Base-by-base conservation (phyloP, 2,888 invertebrate species). In the Notocelia uddmanniana region DNA sequence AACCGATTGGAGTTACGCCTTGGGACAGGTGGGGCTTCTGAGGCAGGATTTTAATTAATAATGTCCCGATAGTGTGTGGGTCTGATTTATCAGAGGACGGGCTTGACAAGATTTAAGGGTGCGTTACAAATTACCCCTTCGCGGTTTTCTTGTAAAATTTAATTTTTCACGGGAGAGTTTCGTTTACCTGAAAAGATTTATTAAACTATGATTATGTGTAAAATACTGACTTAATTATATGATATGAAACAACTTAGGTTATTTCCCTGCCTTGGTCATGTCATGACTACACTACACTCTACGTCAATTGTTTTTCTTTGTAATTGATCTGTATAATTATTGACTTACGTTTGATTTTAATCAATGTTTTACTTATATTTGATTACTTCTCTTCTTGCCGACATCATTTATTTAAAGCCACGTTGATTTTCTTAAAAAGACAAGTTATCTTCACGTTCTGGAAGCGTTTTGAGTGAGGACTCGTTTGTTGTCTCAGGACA, bases 1-100 rank as follows among this genome's bases (percentile, higher is more conserved):
- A 85, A 81, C 85, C 84, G 85, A 87, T 86, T 82, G 85, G 83
- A 78, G 77, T 76, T 76, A 76, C 83, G 83, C 87, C 86, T 85
- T 83, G 90, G 91, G 92, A 90, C 90, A 91, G 90, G 91, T 91
- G 89, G 85, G 88, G 88, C 85, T 88, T 89, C 88, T 87, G 87
- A 84, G 77, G 79, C 80, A 78, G 84, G 89, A 86, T 89, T 91
- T 92, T 92, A 92, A 93, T 93, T 92, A 93, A 90, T 91, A 89
- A 92, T 91, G 88, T 86, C 87, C 86, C 89, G 87, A 91, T 92
- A 89, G 81, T 83, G 79, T 79, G 79, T 76, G 77, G 78, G 81
- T 81, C 85, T 86, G 88, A 88, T 89, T 85, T 86, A 85, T 75
- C 67, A 72, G 63, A 50, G 69, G 74, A 77, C 73, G 74, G 77